phyloP scores from a whole-genome alignment of 2,888 invertebrate species.

The Zaprionus obscuricornis region DNA sequence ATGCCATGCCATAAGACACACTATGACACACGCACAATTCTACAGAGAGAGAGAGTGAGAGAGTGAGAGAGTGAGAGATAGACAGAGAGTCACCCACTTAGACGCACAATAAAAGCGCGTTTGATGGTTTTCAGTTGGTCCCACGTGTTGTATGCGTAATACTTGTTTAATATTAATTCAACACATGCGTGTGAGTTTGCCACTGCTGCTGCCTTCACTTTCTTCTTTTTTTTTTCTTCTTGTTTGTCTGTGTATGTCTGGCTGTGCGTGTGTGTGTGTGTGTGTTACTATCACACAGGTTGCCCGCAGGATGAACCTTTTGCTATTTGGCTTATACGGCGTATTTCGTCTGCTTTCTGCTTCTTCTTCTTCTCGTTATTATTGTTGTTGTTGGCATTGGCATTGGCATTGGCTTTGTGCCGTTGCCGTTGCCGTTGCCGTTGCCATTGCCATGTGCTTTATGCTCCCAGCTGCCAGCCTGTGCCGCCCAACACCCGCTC shows the following conservation, averaged over 20 bases:
- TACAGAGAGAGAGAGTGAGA: too few species aligned
- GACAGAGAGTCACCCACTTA: neutral
- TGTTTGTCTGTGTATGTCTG: slow-evolving; percentile 29
- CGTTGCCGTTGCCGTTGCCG: too few species aligned
- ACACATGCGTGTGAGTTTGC: slow-evolving; percentile 6
- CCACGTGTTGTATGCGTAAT: slow-evolving; percentile 63
- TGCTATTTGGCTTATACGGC: too few species aligned
- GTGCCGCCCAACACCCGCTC: too few species aligned
- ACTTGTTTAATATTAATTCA: slow-evolving; percentile 58
- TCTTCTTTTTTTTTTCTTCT: neutral
- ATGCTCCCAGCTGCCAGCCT: too few species aligned
- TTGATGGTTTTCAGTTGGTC: slow-evolving; percentile 54
- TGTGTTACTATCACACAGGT: too few species aligned
- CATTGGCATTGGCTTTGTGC: slow-evolving; percentile 47
- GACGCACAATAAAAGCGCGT: slow-evolving; percentile 14
- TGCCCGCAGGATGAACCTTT: too few species aligned
- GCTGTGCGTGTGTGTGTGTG: too few species aligned
- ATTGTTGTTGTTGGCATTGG: slow-evolving; percentile 38
- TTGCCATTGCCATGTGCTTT: too few species aligned
- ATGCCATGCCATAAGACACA: slow-evolving; percentile 10
- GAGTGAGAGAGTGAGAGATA: too few species aligned
- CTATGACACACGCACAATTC: slow-evolving; percentile 3
- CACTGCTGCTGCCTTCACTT: slow-evolving; percentile 2
- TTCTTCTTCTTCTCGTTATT: slow-evolving; percentile 16
- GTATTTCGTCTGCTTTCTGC: neutral